Base-by-base conservation (phyloP, 2,113 vertebrate genomes). In the Spea multiplicata region DNA sequence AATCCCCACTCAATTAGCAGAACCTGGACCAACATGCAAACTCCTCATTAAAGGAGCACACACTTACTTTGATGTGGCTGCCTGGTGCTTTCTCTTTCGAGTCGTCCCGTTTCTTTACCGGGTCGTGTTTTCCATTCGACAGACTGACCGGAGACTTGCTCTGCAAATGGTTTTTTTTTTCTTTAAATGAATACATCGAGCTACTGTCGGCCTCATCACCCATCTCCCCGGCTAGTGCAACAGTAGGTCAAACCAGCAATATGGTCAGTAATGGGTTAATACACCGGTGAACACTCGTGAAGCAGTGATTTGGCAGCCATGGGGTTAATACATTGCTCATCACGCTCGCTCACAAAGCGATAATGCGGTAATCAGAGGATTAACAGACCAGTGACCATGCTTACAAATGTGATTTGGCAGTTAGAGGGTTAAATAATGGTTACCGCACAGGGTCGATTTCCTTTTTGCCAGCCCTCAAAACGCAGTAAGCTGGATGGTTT, bases 41-140 rank as follows among this genome's bases (percentile, higher is more conserved):
- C 3, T 46, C 13, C 3, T 12, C 3, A 4, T 68, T 4, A 14
- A 68, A 5, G 14, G 4, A 66, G 55, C 4, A 44, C 8, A 5
- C 3, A 48, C 75, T 55, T 46, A 67, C 77, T 50, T 79, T 73
- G 71, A 79, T 79, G 52, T 13, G 50, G 49, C 53, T 47, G 46
- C n/a, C 7, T 5, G 6, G 16, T 2, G 68, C 16, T 66, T 5
- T 48, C 14, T 55, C 13, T 52, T 44, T 30, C 5, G 5, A 8
- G 9, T 30, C 17, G 3, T 17, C 5, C 44, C 12, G 4, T 48
- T 78, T 66, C 17, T 49, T 52, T 1, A 4, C 45, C 14, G 30
- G 17, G 1, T 53, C 62, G 16, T 73, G 76, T 6, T 73, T 79
- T 44, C 77, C 77, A 49, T 73, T 73, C 13, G 59, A 30, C 10